Conservation (phyloP, 2,113 vertebrate genomes). For the Atractosteus spatula region DNA sequence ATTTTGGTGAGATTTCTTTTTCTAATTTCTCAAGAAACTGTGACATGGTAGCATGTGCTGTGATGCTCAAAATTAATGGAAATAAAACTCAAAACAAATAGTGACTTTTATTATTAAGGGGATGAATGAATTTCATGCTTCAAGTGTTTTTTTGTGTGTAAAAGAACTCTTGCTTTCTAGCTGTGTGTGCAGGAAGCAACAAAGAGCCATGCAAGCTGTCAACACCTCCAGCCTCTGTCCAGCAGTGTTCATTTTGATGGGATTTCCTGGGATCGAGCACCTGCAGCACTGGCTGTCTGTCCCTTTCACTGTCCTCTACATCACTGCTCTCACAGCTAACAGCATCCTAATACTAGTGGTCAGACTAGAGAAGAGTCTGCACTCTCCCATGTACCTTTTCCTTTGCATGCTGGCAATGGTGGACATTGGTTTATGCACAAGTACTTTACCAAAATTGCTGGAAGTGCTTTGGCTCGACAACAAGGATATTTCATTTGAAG, state of each 20-base stretch:
- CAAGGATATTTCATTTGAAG: slow-evolving; percentile 43
- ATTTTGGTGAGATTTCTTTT: no score
- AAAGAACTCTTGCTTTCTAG: no score
- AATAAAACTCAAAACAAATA: no score
- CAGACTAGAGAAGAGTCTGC: not conserved
- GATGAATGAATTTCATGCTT: no score
- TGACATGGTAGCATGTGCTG: no score
- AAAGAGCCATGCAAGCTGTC: not conserved
- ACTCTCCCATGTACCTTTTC: not conserved
- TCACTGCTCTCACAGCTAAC: not conserved
- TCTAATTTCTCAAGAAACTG: not conserved
- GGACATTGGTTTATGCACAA: slow-evolving; percentile 1
- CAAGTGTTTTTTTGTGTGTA: no score
- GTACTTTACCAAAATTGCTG: not conserved
- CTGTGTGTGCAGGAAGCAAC: not conserved
- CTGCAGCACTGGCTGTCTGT: not conserved
- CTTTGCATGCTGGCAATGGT: not conserved
- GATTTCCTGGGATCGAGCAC: not conserved
- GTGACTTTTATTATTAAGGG: no score
- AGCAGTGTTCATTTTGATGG: not conserved
- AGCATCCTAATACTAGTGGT: not conserved
- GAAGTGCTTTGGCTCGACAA: slow-evolving; percentile 45
- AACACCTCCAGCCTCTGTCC: not conserved
- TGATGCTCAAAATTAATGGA: no score
- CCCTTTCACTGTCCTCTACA: not conserved